These are phyloP conservation scores for Sparidentex hasta DNA, from an alignment of 2,797 vertebrate species.

Conservation along the genomic window DNA sequence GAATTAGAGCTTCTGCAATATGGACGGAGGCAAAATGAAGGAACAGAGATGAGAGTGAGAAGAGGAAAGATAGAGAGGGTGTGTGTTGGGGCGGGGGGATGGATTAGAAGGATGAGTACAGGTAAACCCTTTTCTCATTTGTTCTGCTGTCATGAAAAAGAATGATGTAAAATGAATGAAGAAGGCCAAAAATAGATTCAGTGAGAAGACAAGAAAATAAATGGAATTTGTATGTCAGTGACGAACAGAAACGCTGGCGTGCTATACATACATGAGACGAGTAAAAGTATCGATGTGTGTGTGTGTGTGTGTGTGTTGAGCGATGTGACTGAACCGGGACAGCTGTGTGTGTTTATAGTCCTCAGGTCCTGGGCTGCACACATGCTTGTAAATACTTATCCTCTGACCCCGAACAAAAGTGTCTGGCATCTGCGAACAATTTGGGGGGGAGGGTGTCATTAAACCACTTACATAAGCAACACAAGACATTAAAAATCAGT, in stretches of 20 bases:
- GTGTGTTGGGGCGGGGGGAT: background rate
- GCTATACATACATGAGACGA: constrained; percentile 1
- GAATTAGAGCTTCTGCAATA: constrained; percentile 7
- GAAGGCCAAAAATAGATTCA: constrained; percentile 12
- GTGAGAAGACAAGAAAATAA: constrained; percentile 8
- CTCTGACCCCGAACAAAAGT: constrained; percentile 62
- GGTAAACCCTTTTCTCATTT: constrained; percentile 1
- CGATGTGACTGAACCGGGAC: constrained; percentile 53
- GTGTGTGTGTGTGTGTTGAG: constrained; percentile 33
- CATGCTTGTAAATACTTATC: constrained; percentile 77
- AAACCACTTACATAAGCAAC: constrained; percentile 28
- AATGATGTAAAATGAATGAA: background rate
- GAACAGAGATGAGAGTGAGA: background rate
- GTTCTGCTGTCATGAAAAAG: constrained; percentile 11
- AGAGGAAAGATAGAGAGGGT: background rate
- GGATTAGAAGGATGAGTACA: background rate
- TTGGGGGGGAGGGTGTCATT: constrained; percentile 10
- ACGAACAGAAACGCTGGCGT: background rate
- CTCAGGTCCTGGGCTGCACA: constrained; percentile 45
- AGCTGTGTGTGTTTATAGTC: constrained; percentile 73
- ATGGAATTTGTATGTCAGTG: constrained; percentile 10
- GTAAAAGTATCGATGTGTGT: background rate
- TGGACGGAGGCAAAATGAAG: background rate
- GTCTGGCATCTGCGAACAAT: constrained; percentile 56
- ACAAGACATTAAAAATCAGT: constrained; percentile 3